phyloP scores from a whole-genome alignment of 2,113 vertebrate genomes.

The Rhagologus leucostigma region DNA sequence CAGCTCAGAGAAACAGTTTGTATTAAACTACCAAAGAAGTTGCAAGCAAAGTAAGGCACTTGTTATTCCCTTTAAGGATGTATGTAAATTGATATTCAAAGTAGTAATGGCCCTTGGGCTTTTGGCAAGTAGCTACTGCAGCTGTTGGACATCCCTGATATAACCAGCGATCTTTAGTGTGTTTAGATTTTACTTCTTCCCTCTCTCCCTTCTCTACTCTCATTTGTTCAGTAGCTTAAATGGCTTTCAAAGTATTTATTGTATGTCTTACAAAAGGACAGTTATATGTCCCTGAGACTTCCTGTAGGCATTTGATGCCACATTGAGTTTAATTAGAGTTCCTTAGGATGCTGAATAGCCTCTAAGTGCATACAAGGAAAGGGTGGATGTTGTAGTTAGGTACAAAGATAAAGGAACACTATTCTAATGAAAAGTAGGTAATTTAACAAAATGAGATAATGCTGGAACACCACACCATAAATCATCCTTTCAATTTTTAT shows the following conservation, averaged over 20 bases:
- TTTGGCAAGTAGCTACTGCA: constrained; percentile 19
- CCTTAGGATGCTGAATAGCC: constrained; percentile 3
- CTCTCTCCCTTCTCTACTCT: not conserved
- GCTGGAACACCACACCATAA: not conserved
- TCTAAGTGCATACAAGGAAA: not conserved
- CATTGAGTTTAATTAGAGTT: constrained; percentile 45
- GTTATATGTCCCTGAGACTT: constrained; percentile 45
- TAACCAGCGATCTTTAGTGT: not conserved
- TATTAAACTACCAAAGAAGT: not conserved
- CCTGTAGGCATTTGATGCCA: constrained; percentile 45
- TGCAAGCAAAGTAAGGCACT: not conserved
- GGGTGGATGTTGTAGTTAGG: not conserved
- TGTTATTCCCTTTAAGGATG: not conserved
- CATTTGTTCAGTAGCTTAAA: not conserved
- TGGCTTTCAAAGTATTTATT: constrained; percentile 55
- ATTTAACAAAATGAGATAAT: not conserved
- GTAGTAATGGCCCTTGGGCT: not conserved
- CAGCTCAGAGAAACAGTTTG: not conserved
- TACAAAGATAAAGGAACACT: not conserved
- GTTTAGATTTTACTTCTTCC: constrained; percentile 16
- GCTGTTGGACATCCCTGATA: constrained; percentile 5
- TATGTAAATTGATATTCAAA: constrained; percentile 25
- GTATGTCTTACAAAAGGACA: constrained; percentile 34
- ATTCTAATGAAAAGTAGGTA: constrained; percentile 29
- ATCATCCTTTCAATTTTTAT: constrained; percentile 6